These are phyloP conservation scores for Spodoptera frugiperda DNA, from an alignment of 1,140 invertebrate genomes.

Conservation along the genomic window DNA sequence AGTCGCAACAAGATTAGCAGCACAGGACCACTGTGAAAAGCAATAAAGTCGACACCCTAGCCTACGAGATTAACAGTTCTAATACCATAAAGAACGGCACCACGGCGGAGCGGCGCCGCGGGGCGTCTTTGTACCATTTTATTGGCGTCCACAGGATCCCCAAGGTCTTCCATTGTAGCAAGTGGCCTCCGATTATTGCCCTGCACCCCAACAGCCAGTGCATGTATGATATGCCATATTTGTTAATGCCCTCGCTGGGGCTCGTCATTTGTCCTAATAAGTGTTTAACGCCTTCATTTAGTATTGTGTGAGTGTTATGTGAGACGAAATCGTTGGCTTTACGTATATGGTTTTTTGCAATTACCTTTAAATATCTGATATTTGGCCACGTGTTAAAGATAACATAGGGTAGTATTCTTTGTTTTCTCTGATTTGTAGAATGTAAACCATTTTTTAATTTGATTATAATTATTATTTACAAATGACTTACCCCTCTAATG, in stretches of 20 bases:
- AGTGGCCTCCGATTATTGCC: slow-evolving; percentile 54
- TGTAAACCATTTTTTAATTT: no score
- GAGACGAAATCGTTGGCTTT: background rate
- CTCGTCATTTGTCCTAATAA: slow-evolving; percentile 47
- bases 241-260: slow-evolving; percentile 59
- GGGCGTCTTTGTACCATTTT: slow-evolving; percentile 77
- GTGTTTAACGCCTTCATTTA: slow-evolving; percentile 10
- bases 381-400: no score
- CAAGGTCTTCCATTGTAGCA: slow-evolving; percentile 62
- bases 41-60: slow-evolving; percentile 72
- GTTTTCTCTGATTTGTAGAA: no score
- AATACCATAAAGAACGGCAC: slow-evolving; percentile 71
- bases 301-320: background rate
- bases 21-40: slow-evolving; percentile 55
- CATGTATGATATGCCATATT: slow-evolving; percentile 69
- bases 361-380: no score
- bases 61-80: slow-evolving; percentile 71
- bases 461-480: no score
- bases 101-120: slow-evolving; percentile 57
- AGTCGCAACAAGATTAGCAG: slow-evolving; percentile 29
- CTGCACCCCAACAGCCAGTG: slow-evolving; percentile 51
- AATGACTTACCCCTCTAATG: no score
- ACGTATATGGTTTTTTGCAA: no score
- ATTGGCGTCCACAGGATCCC: slow-evolving; percentile 74
- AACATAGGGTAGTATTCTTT: no score